Base-by-base conservation (phyloP, 1,140 invertebrate species). In the Paracyclopina nana region DNA sequence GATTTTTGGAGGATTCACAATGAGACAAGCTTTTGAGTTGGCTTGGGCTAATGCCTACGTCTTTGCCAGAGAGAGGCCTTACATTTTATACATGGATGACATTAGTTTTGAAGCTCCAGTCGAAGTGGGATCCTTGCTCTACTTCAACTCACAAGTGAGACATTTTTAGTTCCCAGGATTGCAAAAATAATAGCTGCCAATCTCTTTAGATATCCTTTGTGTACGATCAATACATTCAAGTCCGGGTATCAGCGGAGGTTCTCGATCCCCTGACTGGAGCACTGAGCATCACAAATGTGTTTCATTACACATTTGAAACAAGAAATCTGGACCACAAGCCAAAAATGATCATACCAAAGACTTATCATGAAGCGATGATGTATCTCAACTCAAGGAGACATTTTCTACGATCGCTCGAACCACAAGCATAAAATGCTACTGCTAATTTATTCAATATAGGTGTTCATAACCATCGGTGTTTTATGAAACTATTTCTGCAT, bases 1-100 rank as follows among this genome's bases (percentile, higher is more conserved):
- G 57, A 76, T 85, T 31, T 85, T 85, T 65, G 82, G 81, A 50
- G 81, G 81, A 0, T 84, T 76, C 61, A 66, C 85, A 12, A 83
- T 85, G 79, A 65, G 80, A 48, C 70, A 74, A 53, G 80, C 80
- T 4, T 68, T 73, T 41, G 82, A 85, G 67, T 63, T 82, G 16
- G 78, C 75, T 28, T 80, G 73, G 72, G 69, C 74, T 11, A 72
- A 73, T 54, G 74, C 72, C 1, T 73, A 69, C 56, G 59, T 74
- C 42, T 70, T 62, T 61, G 77, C 74, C 50, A 72, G 75, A 57
- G 65, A 65, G 16, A 65, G 74, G 4, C 76, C 77, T 1, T 66
- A 64, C 50, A 59, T 76, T 8, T 62, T 70, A 30, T 69, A 74
- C 53, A 77, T 83, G 28, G 76, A 78, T 61, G 77, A 82, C 59